phyloP scores from a whole-genome alignment of 2,888 invertebrate genomes.

The Scaptomyza parva region DNA sequence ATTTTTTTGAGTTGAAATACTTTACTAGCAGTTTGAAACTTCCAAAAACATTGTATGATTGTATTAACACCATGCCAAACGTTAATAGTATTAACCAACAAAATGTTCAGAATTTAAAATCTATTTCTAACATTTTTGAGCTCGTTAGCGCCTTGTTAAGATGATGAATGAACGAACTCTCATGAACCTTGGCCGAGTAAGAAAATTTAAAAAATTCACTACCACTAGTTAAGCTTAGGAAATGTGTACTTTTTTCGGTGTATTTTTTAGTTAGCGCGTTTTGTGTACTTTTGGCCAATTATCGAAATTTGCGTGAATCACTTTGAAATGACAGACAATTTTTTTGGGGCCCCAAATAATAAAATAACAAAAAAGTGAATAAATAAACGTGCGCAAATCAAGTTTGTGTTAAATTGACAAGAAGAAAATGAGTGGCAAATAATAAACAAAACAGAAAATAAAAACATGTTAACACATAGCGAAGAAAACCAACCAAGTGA shows the following conservation, averaged over 20 bases:
- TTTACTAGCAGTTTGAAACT: background rate
- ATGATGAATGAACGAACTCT: slow-evolving; percentile 31
- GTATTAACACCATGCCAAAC: slow-evolving; percentile 33
- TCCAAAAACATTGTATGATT: background rate
- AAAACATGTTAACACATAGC: slow-evolving; percentile 52
- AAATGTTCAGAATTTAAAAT: slow-evolving; percentile 8
- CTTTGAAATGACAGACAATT: slow-evolving; percentile 50
- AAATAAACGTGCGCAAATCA: slow-evolving; percentile 72
- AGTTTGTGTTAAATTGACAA: slow-evolving; percentile 64
- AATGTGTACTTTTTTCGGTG: slow-evolving; percentile 51
- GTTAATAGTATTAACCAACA: slow-evolving; percentile 20
- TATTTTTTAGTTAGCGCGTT: slow-evolving; percentile 12
- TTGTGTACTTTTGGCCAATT: slow-evolving; percentile 33
- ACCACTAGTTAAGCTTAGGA: slow-evolving; percentile 61
- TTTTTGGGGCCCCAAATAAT: slow-evolving; percentile 17
- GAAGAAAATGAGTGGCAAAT: slow-evolving; percentile 39
- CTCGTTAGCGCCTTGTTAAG: slow-evolving; percentile 42
- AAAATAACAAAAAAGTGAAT: slow-evolving; percentile 24
- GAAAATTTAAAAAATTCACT: slow-evolving; percentile 20
- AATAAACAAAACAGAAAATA: slow-evolving; percentile 14
- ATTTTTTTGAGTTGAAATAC: background rate
- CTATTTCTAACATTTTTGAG: slow-evolving; percentile 15
- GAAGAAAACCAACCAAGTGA: slow-evolving; percentile 56
- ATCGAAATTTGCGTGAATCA: slow-evolving; percentile 47
- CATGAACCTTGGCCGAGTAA: slow-evolving; percentile 52